phyloP scores from a whole-genome alignment of 1,140 invertebrate genomes.

The Manduca sexta region DNA sequence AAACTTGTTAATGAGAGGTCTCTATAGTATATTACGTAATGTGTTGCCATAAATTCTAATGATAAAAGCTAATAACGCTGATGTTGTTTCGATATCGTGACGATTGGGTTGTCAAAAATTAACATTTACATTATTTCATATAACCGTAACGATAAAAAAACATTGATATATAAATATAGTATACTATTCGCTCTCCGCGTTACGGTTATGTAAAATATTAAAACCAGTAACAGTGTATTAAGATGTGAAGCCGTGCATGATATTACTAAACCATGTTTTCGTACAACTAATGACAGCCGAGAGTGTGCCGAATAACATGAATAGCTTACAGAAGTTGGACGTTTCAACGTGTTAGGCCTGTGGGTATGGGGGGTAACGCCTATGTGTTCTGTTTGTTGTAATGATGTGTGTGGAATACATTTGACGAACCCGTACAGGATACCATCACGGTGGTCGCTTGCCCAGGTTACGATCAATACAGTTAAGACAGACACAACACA shows the following conservation, averaged over 20 bases:
- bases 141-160: neutral
- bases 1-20: conserved; percentile 98
- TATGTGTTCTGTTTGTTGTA: conserved; percentile 24
- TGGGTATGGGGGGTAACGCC: neutral
- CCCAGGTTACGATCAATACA: neutral
- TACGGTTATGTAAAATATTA: conserved; percentile 19
- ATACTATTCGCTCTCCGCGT: neutral
- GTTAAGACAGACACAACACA: conserved; percentile 51
- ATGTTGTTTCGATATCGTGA: conserved; percentile 63
- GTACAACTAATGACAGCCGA: conserved; percentile 8
- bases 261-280: conserved; percentile 12
- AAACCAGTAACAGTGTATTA: conserved; percentile 14
- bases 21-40: conserved; percentile 40
- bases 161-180: neutral
- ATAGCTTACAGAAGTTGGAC: neutral
- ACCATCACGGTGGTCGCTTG: neutral
- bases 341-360: neutral
- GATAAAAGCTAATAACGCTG: conserved; percentile 52
- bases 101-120: conserved; percentile 27
- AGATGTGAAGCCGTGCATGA: conserved; percentile 25
- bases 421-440: neutral
- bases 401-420: conserved; percentile 2
- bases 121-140: neutral
- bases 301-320: neutral
- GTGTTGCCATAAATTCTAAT: conserved; percentile 49